Conservation (phyloP, 2,113 vertebrate species). For the Pollachius pollachius region DNA sequence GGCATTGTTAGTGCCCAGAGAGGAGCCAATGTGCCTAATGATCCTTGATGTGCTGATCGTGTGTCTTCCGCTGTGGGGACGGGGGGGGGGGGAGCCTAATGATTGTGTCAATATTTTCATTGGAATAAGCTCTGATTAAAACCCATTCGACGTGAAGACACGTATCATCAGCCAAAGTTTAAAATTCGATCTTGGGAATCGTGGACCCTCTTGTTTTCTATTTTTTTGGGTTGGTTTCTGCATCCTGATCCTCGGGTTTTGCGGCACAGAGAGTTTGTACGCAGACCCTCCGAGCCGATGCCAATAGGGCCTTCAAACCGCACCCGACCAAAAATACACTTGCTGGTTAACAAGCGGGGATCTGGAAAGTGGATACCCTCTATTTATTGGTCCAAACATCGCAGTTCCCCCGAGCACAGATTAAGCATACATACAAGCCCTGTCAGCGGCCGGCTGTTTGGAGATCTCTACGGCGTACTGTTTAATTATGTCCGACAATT, state of each 20-base stretch:
- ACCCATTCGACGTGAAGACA: background rate
- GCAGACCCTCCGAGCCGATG: conserved; percentile 17
- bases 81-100: conserved; percentile 20
- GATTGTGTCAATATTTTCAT: conserved; percentile 57
- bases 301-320: conserved; percentile 49
- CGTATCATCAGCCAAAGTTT: too few relatives aligned
- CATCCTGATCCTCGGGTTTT: too few relatives aligned
- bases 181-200: too few relatives aligned
- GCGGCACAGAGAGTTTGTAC: too few relatives aligned
- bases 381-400: conserved; percentile 65
- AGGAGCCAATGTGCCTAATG: conserved; percentile 43
- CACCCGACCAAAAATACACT: conserved; percentile 37
- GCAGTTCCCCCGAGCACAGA: conserved; percentile 47
- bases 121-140: conserved; percentile 52
- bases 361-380: conserved; percentile 58
- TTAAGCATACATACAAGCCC: conserved; percentile 36
- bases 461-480: conserved; percentile 40
- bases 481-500: conserved; percentile 63
- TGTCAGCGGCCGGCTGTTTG: conserved; percentile 42
- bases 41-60: conserved; percentile 52
- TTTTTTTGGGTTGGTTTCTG: too few relatives aligned
- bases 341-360: conserved; percentile 61
- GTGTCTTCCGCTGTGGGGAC: conserved; percentile 43
- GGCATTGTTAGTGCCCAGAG: conserved; percentile 11
- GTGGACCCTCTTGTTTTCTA: too few relatives aligned